Evolutionary conservation across 2,113 vertebrate species (phyloP).

Genomic region (Myanophis thanlyinensis): DNA sequence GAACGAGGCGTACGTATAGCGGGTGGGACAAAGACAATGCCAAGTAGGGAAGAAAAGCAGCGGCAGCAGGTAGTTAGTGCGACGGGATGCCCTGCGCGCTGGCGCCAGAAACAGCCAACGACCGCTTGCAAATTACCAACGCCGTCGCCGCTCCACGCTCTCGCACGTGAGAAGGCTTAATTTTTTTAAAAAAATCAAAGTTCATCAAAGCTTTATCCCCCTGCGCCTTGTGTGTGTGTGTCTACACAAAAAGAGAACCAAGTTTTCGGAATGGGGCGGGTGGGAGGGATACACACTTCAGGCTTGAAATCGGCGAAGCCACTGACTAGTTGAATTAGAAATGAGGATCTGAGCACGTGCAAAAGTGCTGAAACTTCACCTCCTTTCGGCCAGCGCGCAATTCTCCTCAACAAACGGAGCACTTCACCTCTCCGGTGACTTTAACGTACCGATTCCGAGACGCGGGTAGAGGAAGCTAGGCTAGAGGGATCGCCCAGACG

Average conservation of each 20-base stretch:
- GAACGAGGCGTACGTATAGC: background rate
- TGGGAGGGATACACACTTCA: background rate
- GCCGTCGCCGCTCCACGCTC: background rate
- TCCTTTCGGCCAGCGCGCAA: background rate
- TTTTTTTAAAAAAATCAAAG: background rate
- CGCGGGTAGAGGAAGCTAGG: background rate
- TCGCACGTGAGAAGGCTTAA: background rate
- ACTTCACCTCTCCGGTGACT: background rate
- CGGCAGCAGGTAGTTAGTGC: constrained; percentile 15
- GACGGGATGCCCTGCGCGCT: background rate
- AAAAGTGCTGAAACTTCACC: background rate
- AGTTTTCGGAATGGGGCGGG: background rate
- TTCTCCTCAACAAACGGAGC: background rate
- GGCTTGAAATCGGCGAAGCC: background rate
- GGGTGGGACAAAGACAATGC: constrained; percentile 5
- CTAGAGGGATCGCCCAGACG: background rate
- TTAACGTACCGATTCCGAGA: background rate
- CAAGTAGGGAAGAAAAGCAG: background rate
- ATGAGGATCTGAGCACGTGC: background rate
- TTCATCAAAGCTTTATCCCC: background rate
- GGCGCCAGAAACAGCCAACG: constrained; percentile 8
- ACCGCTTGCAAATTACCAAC: background rate
- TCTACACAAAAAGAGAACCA: background rate
- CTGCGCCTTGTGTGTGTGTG: too few relatives aligned
- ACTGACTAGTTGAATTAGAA: fast-evolving